These are phyloP conservation scores for Drosophila mayaguana DNA, from an alignment of 2,888 invertebrate species.

Conservation along the genomic window DNA sequence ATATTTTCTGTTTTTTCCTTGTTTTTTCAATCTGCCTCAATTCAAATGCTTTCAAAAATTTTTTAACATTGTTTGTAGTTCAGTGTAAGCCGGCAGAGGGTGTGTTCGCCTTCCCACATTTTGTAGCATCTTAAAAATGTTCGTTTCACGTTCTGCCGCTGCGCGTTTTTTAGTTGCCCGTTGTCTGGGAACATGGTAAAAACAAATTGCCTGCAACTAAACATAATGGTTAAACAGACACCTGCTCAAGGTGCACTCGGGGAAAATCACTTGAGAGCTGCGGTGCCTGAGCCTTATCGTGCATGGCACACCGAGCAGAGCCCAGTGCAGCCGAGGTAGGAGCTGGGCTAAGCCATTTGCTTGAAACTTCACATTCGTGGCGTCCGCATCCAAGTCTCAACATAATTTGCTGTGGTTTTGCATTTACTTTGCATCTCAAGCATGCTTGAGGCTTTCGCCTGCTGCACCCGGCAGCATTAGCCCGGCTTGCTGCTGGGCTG, in stretches of 20 bases:
- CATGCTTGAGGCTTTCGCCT: slow-evolving; percentile 64
- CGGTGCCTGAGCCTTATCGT: slow-evolving; percentile 41
- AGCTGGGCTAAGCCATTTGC: slow-evolving; percentile 40
- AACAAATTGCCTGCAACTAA: slow-evolving; percentile 80
- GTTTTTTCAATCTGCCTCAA: background rate
- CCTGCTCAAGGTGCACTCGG: slow-evolving; percentile 74
- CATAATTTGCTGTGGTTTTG: slow-evolving; percentile 81
- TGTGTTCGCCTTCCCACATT: slow-evolving; percentile 25
- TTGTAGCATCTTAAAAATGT: slow-evolving; percentile 43
- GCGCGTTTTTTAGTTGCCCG: slow-evolving; percentile 22
- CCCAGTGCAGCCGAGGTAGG: background rate
- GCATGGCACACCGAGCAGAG: slow-evolving; percentile 6
- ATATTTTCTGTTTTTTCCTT: background rate
- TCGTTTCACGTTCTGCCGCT: slow-evolving; percentile 29
- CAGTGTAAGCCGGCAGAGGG: slow-evolving; percentile 29
- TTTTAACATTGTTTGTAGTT: background rate
- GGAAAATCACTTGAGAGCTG: slow-evolving; percentile 75
- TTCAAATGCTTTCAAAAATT: background rate
- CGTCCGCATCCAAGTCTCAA: slow-evolving; percentile 55
- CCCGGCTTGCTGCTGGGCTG: slow-evolving; percentile 28
- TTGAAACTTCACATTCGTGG: slow-evolving; percentile 37
- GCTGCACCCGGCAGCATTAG: slow-evolving; percentile 51
- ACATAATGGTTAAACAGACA: slow-evolving; percentile 80
- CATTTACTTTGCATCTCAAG: slow-evolving; percentile 78
- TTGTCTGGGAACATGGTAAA: slow-evolving; percentile 52